Conservation (phyloP, 2,113 vertebrate genomes). For the Sinocyclocheilus rhinocerous region DNA sequence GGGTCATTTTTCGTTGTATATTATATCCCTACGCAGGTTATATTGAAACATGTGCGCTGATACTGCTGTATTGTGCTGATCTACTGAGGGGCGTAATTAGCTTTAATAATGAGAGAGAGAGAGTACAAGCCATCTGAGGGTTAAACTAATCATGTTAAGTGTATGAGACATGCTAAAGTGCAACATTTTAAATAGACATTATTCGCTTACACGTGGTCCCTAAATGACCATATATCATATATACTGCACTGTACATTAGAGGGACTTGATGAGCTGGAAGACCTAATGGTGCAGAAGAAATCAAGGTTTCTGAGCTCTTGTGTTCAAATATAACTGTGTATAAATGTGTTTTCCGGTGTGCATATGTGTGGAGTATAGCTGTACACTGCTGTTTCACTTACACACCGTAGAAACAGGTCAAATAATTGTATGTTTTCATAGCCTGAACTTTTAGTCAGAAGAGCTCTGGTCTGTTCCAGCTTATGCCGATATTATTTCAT, state of each 20-base stretch:
- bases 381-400: background rate
- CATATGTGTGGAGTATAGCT: background rate
- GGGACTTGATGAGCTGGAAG: background rate
- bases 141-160: conserved; percentile 39
- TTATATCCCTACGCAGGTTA: background rate
- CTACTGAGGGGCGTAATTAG: background rate
- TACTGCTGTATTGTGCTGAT: background rate
- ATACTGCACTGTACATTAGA: background rate
- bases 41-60: background rate
- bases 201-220: background rate
- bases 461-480: too few relatives aligned
- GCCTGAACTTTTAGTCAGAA: too few relatives aligned
- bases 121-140: conserved; percentile 24
- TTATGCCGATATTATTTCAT: too few relatives aligned
- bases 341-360: background rate
- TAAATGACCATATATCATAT: background rate
- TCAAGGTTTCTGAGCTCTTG: conserved; percentile 32
- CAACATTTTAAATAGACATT: conserved; percentile 19
- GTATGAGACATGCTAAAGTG: conserved; percentile 16
- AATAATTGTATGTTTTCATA: too few relatives aligned
- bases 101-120: conserved; percentile 4
- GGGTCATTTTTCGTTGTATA: background rate
- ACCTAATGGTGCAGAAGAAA: background rate
- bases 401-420: too few relatives aligned
- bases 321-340: conserved; percentile 32